phyloP scores from a whole-genome alignment of 2,113 vertebrate genomes.

The Paraplagusia blochii region DNA sequence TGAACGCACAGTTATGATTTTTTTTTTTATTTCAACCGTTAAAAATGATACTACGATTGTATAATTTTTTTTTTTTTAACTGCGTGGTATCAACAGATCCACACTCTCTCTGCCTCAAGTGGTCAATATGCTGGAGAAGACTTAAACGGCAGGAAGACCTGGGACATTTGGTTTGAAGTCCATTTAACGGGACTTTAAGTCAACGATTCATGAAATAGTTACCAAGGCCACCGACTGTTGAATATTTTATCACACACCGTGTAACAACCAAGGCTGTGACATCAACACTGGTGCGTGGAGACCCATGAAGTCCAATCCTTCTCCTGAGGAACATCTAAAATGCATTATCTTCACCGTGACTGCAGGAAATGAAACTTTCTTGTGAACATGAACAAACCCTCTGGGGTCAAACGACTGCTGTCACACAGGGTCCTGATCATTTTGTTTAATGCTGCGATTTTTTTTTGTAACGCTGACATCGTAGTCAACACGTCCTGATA shows the following conservation, averaged over 20 bases:
- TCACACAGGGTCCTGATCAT: conserved; percentile 21
- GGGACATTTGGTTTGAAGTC: too few species aligned
- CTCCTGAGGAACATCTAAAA: conserved; percentile 63
- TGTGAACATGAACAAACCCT: conserved; percentile 39
- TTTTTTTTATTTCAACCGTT: too few species aligned
- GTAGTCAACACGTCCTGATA: conserved; percentile 47
- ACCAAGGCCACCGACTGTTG: conserved; percentile 1
- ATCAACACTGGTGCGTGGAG: conserved; percentile 60
- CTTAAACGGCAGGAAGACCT: too few species aligned
- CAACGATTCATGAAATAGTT: too few species aligned
- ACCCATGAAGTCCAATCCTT: conserved; percentile 47
- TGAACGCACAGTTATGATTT: too few species aligned
- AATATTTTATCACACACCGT: conserved; percentile 59
- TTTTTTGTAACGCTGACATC: conserved; percentile 25
- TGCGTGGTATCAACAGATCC: too few species aligned
- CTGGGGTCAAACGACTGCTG: conserved; percentile 34
- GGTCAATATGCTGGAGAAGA: too few species aligned
- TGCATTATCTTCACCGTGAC: conserved; percentile 66
- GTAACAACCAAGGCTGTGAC: conserved; percentile 38
- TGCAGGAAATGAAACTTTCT: conserved; percentile 47
- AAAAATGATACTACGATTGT: too few species aligned
- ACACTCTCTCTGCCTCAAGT: too few species aligned
- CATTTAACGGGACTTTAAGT: too few species aligned
- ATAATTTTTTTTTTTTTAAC: too few species aligned
- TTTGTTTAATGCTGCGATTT: conserved; percentile 1